Percentiles rank a stretch among this genome's conserved stretches.
Conservation (phyloP, 2,888 invertebrate genomes). For the Diaprepes abbreviatus region DNA sequence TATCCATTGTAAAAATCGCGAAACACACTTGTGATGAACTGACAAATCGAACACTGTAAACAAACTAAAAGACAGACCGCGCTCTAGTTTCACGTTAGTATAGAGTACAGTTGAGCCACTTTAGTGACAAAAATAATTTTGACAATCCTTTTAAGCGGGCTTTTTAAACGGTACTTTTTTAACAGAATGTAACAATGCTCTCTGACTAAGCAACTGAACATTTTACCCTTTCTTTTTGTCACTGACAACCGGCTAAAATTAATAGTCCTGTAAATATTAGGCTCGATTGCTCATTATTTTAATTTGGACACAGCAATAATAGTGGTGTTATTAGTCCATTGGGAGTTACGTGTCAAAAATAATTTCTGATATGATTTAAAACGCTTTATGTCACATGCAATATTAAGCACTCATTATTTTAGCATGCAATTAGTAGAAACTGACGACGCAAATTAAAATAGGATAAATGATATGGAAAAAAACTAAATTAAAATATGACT, state of each 20-base stretch:
- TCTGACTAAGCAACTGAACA: slow-evolving; percentile 18
- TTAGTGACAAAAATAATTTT: too few relatives aligned
- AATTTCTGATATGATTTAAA: slow-evolving; percentile 49
- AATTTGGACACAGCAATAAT: slow-evolving; percentile 50
- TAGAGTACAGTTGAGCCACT: too few relatives aligned
- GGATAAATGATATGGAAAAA: background rate
- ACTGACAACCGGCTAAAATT: slow-evolving; percentile 42
- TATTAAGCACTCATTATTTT: slow-evolving; percentile 22
- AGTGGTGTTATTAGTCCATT: slow-evolving; percentile 43
- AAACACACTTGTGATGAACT: too few relatives aligned
- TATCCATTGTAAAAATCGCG: too few relatives aligned
- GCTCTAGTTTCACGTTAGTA: too few relatives aligned
- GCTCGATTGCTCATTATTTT: slow-evolving; percentile 50
- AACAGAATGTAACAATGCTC: background rate
- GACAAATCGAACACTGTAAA: too few relatives aligned
- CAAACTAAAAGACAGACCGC: too few relatives aligned
- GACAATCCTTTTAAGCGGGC: too few relatives aligned
- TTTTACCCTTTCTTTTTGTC: slow-evolving; percentile 45
- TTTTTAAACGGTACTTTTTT: background rate
- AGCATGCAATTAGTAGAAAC: slow-evolving; percentile 25
- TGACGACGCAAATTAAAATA: background rate
- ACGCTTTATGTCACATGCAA: slow-evolving; percentile 47
- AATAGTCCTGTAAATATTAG: slow-evolving; percentile 46
- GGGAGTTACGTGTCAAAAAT: slow-evolving; percentile 47
- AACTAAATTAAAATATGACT: too few relatives aligned